Conservation (phyloP, 2,113 vertebrate genomes). For the Triplophysa rosa region DNA sequence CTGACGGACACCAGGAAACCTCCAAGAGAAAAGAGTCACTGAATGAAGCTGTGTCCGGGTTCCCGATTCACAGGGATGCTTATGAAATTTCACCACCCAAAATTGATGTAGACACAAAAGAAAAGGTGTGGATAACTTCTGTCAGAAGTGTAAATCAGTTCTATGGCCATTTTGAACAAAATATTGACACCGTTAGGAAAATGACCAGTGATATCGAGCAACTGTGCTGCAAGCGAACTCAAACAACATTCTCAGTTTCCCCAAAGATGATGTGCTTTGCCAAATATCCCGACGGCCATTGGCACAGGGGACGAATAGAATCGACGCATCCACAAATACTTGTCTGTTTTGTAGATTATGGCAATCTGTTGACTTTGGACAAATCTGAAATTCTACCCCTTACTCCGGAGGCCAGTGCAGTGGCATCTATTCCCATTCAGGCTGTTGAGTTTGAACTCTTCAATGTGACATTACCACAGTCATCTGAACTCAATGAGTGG, state of each 20-base stretch:
- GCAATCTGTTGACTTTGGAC: slow-evolving; percentile 72
- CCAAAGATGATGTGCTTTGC: slow-evolving; percentile 78
- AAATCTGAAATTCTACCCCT: slow-evolving; percentile 72
- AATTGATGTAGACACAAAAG: slow-evolving; percentile 79
- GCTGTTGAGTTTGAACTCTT: slow-evolving; percentile 83
- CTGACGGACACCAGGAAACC: neutral
- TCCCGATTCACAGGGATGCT: slow-evolving; percentile 62
- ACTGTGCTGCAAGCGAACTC: slow-evolving; percentile 54
- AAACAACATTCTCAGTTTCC: slow-evolving; percentile 46
- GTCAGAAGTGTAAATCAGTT: slow-evolving; percentile 75
- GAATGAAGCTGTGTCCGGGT: slow-evolving; percentile 55
- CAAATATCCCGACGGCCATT: slow-evolving; percentile 77
- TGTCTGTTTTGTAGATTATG: slow-evolving; percentile 89
- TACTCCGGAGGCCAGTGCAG: slow-evolving; percentile 65
- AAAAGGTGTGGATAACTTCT: slow-evolving; percentile 74
- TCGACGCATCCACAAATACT: slow-evolving; percentile 63
- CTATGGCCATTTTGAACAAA: slow-evolving; percentile 84
- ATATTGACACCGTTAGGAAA: slow-evolving; percentile 66
- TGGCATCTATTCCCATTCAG: slow-evolving; percentile 80
- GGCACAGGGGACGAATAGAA: slow-evolving; percentile 81
- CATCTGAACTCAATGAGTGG: slow-evolving; percentile 76
- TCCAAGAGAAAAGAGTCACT: slow-evolving; percentile 47
- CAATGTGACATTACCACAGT: slow-evolving; percentile 67
- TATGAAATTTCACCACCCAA: slow-evolving; percentile 76
- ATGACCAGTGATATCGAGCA: slow-evolving; percentile 65